Conservation (phyloP, 92 coral and sea anemone genomes). For the Parazoanthus darwini region DNA sequence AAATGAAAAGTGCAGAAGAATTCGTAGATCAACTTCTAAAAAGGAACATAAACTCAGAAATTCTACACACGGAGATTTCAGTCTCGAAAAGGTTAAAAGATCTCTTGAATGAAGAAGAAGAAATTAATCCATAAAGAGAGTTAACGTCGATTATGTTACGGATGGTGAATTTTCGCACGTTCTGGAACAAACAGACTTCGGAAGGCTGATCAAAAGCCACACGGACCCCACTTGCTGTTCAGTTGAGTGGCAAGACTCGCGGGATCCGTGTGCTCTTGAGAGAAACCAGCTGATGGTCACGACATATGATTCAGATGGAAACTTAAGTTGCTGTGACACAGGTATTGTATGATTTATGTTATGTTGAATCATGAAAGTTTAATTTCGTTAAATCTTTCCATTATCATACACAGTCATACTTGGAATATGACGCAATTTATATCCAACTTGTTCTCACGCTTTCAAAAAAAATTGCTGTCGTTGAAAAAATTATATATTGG, state of each 20-base stretch:
- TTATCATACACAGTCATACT: no score
- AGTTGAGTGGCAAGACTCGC: conserved; percentile 52
- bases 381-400: no score
- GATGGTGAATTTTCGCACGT: conserved; percentile 54
- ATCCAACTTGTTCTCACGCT: no score
- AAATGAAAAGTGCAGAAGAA: conserved; percentile 63
- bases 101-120: conserved; percentile 48
- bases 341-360: background rate
- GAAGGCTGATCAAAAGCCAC: conserved; percentile 60
- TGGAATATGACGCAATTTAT: no score
- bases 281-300: conserved; percentile 66
- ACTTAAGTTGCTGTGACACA: conserved; percentile 66
- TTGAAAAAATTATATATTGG: no score
- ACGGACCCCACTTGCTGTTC: conserved; percentile 64
- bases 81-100: conserved; percentile 57
- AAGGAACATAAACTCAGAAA: conserved; percentile 67
- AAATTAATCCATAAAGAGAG: conserved; percentile 30
- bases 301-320: conserved; percentile 78
- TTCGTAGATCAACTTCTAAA: conserved; percentile 62
- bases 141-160: conserved; percentile 67
- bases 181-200: conserved; percentile 63
- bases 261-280: conserved; percentile 61
- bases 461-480: no score
- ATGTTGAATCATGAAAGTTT: no score
- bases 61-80: conserved; percentile 62